Base-by-base conservation (phyloP, 2,888 invertebrate species). In the Calliopum simillimum region DNA sequence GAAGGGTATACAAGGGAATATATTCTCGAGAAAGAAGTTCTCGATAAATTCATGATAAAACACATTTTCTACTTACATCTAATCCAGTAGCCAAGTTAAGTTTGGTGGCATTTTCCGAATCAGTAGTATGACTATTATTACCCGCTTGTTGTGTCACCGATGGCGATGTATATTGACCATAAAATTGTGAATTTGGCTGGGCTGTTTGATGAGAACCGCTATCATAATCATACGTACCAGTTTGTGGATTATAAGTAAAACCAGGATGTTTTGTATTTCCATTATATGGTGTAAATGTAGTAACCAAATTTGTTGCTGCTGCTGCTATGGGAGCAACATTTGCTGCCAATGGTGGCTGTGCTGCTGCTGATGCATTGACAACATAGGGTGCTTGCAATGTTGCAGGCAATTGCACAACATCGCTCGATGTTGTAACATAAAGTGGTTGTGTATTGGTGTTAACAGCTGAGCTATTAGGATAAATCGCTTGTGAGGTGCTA, bases 211-310 rank as follows among this genome's bases (percentile, higher is more conserved):
- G 90, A 70, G 90, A 91, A 0, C 90, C 91, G 65, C 91, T 90
- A 74, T 85, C 89, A 76, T 92, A 92, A 13, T 90, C 89, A 75
- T 90, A 91, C 56, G 79, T 83, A 0, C 91, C 91, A 0, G 89
- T 88, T 1, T 86, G 80, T 1, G 87, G 75, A 78, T 91, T 90
- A 75, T 83, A 91, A 8, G 87, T 87, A 76, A 91, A 92, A 55
- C 90, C 91, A 4, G 91, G 90, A 81, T 91, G 91, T 66, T 81
- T 81, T 13, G 80, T 79, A 16, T 67, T 70, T 21, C 67, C 68
- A 4, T 74, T 73, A 43, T 74, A 56, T 4, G 69, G 72, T 0
- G 47, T 43, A 11, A 46, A 16, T 4, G 71, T 19, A 4, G 76
- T 25, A 8, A 47, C 33, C 4, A 58, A 46, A 33, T 58, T 62